Base-by-base conservation (phyloP, 1,140 invertebrate genomes). In the Aphidius gifuensis region DNA sequence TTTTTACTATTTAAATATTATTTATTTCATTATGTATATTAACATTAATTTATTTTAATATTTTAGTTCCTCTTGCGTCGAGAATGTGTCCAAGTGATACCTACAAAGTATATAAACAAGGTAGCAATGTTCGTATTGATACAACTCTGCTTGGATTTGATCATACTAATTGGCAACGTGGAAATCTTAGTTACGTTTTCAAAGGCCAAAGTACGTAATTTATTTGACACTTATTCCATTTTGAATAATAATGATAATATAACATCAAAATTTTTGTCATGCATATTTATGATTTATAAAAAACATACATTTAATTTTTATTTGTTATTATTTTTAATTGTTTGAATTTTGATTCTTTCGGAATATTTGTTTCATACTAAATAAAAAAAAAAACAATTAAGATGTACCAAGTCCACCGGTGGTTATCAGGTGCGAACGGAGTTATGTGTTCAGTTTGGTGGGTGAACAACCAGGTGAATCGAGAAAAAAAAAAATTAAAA, bases 41-140 rank as follows among this genome's bases (percentile, higher is more conserved):
- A 44, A 44, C 7, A 44, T 8, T 44, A 3, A 3, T 44, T 7
- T 11, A 44, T 21, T 23, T 39, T 53, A 6, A 54, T 45, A 43
- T 57, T 85, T 39, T 82, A 96, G 94, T 98, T 68, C 96, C 96
- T 2, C 82, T 97, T 42, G 91, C 97, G 53, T 94, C 94, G 2
- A 86, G 94, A 54, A 92, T 97, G 87, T 98, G 95, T 82, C 96
- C 96, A 3, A 96, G 93, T 80, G 96, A 98, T 82, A 96, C 92
- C 9, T 98, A 98, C 78, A 92, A 93, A 79, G 93, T 98, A 60
- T 98, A 94, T 79, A 98, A 98, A 80, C 89, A 92, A 74, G 96
- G 96, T 39, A 93, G 92, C 6, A 95, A 91, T 80, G 96, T 99
- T 40, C 82, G 97, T 64, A 96, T 99, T 48, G 97, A 99, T 78